Conservation (phyloP, 2,113 vertebrate genomes). For the Mus pahari region DNA sequence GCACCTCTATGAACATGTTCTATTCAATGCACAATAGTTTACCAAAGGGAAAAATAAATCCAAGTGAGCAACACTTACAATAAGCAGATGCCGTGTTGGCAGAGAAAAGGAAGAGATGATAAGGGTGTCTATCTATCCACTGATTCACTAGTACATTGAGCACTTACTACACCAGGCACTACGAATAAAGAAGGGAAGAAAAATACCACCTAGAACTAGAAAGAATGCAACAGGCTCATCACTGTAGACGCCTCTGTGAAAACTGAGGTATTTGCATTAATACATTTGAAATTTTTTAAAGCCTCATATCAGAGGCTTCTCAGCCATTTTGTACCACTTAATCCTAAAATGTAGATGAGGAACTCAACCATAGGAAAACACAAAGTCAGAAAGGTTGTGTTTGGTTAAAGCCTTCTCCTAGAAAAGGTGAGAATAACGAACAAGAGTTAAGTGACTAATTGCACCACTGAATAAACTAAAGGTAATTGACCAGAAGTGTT, state of each 20-base stretch:
- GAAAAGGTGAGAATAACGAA: background rate
- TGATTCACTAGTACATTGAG: background rate
- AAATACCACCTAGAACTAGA: background rate
- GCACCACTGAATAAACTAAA: background rate
- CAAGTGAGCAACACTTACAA: background rate
- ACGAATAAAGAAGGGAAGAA: background rate
- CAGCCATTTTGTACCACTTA: background rate
- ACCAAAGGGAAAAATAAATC: background rate
- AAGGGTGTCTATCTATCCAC: background rate
- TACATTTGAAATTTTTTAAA: too few relatives aligned
- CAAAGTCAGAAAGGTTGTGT: background rate
- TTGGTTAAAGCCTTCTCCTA: constrained; percentile 13
- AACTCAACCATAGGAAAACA: background rate
- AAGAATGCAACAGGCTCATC: background rate
- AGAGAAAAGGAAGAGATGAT: background rate
- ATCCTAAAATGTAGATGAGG: background rate
- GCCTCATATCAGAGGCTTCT: background rate
- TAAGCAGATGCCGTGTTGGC: background rate
- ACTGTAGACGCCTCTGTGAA: background rate
- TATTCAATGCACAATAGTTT: background rate
- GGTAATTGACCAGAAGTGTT: background rate
- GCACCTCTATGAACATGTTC: background rate
- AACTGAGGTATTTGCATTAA: background rate
- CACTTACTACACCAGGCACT: background rate
- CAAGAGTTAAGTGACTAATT: background rate